Evolutionary conservation across 2,888 invertebrate species (phyloP), one percentile per base, ranked within the genome.

Genomic region (Nowickia ferox): DNA sequence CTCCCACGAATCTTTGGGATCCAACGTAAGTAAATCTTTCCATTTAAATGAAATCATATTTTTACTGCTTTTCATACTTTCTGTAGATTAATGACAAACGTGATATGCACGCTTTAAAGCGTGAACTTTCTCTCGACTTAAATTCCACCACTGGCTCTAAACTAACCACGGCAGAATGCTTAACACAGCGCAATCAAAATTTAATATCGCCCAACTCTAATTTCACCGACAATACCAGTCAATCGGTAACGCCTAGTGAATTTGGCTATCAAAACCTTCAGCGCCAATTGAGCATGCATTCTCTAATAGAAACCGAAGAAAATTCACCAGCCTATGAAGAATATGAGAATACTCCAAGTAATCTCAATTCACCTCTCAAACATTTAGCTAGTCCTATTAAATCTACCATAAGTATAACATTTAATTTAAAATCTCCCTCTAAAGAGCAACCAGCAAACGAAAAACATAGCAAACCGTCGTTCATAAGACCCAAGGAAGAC

Each of bases 331-430:
- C 91, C 55, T 92, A 91, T 80, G 92, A 92, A 77, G 92, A 91
- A 75, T 92, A 91, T 72, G 92, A 91, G 72, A 91, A 91, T 85
- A 91, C 92, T 22, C 91, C 92, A 90, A 92, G 91, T 82, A 92
- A 92, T 84, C 87, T 90, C 11, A 84, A 88, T 44, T 89, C 90
- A 11, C 91, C 91, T 6, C 66, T 89, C 53, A 88, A 88, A 72
- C 86, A 88, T 51, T 65, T 88, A 42, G 86, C 93, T 89, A 95
- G 95, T 89, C 95, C 95, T 0, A 91, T 96, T 0, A 94, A 95
- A 89, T 95, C 96, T 2, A 96, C 96, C 0, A 96, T 96, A 38
- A 96, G 95, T 91, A 96, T 96, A 10, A 96, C 95, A 2, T 96
- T 96, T 90, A 93, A 91, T 84, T 79, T 91, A 44, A 93, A 95